Conservation (phyloP, 2,113 vertebrate genomes). For the Vulpes lagopus region DNA sequence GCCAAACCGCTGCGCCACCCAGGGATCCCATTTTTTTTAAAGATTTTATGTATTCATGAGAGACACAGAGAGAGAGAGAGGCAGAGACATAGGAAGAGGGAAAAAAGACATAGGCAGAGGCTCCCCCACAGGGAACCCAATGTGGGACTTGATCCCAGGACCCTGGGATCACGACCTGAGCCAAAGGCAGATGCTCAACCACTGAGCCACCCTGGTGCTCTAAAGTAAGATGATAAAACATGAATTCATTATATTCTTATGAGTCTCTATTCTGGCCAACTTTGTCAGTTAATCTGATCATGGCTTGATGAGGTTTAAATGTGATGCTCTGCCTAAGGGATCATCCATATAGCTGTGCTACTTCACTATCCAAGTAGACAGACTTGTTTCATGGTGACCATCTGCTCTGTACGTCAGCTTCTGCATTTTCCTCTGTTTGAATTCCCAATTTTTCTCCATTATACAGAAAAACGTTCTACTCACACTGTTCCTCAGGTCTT, state of each 20-base stretch:
- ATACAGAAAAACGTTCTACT: not conserved
- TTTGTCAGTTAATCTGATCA: not conserved
- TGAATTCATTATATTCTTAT: not conserved
- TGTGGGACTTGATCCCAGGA: too few species aligned
- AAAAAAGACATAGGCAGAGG: too few species aligned
- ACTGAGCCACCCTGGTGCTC: too few species aligned
- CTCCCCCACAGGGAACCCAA: too few species aligned
- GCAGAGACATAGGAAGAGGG: too few species aligned
- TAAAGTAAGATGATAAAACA: conserved; percentile 7
- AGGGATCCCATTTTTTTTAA: too few species aligned
- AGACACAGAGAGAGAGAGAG: too few species aligned
- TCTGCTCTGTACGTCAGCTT: not conserved
- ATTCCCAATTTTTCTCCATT: not conserved
- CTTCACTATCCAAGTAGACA: fast-evolving
- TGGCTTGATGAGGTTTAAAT: not conserved
- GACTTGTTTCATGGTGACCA: not conserved
- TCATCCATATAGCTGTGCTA: fast-evolving
- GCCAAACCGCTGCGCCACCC: too few species aligned
- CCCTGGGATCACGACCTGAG: too few species aligned
- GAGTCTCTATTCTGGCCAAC: not conserved
- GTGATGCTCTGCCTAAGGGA: not conserved
- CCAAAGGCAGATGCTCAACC: too few species aligned
- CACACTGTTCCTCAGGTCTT: not conserved
- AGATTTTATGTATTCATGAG: too few species aligned
- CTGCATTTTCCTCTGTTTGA: not conserved